These are phyloP conservation scores for Chaitophorus viminalis DNA, from an alignment of 2,888 invertebrate genomes.

Conservation along the genomic window DNA sequence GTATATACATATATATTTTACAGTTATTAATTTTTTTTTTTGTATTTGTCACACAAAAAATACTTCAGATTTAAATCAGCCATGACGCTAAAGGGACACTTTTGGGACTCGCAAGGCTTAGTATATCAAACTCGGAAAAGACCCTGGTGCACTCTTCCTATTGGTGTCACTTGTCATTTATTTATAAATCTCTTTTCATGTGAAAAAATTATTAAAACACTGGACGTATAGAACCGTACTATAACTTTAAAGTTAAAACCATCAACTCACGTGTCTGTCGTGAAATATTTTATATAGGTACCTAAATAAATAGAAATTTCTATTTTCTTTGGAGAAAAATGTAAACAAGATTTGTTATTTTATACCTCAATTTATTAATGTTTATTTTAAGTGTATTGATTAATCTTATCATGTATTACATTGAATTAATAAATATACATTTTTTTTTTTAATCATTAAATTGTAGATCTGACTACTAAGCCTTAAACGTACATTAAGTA, in stretches of 20 bases:
- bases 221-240: neutral
- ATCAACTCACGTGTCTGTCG: neutral
- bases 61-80: constrained; percentile 3
- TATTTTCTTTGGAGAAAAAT: neutral
- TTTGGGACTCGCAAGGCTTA: constrained; percentile 26
- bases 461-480: too few relatives aligned
- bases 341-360: too few relatives aligned
- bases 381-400: too few relatives aligned
- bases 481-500: too few relatives aligned
- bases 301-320: neutral
- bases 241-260: constrained; percentile 11
- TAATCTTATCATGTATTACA: too few relatives aligned
- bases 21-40: neutral
- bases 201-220: constrained; percentile 35
- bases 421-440: too few relatives aligned
- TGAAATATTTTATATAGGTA: neutral
- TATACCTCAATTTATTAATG: too few relatives aligned
- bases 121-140: constrained; percentile 27
- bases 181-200: constrained; percentile 25
- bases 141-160: neutral
- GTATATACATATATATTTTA: too few relatives aligned
- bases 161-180: constrained; percentile 37
- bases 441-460: too few relatives aligned
- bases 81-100: neutral
- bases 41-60: neutral